Conservation (phyloP, 2,797 vertebrate genomes). For the Callimico goeldii region DNA sequence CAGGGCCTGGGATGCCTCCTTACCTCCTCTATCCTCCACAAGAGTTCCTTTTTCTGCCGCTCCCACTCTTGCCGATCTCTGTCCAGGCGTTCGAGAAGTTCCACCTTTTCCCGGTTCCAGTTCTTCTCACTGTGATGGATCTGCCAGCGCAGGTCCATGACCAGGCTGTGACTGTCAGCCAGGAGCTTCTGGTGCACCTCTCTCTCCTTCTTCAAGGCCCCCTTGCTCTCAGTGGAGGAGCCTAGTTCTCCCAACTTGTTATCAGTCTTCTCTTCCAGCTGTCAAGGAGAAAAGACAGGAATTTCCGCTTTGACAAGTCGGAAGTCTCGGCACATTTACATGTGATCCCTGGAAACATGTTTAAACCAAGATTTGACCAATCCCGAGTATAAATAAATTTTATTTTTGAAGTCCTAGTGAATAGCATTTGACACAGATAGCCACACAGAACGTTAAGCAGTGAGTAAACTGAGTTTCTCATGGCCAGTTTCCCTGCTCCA, state of each 20-base stretch:
- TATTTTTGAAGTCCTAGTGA: neutral
- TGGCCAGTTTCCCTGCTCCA: neutral
- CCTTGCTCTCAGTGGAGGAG: conserved; percentile 79
- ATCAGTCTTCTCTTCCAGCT: conserved; percentile 86
- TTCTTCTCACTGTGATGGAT: conserved; percentile 94
- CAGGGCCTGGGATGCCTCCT: neutral
- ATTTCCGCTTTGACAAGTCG: neutral
- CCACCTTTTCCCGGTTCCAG: conserved; percentile 92
- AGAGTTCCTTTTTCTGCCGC: conserved; percentile 90
- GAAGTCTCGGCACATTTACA: neutral
- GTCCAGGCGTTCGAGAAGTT: conserved; percentile 92
- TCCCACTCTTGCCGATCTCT: conserved; percentile 93
- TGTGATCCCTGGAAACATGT: neutral
- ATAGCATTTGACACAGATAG: neutral
- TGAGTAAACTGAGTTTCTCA: neutral
- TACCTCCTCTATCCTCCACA: conserved; percentile 91
- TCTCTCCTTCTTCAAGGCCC: conserved; percentile 86
- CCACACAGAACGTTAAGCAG: neutral
- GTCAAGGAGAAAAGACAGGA: conserved; percentile 59
- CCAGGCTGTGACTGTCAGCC: conserved; percentile 91
- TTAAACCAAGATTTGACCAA: neutral
- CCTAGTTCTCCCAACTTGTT: conserved; percentile 75
- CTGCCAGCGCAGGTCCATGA: conserved; percentile 95
- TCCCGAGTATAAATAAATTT: neutral
- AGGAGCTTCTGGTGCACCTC: conserved; percentile 93